Evolutionary conservation across 2,797 vertebrate species (phyloP), one percentile per base, ranked within the genome.

Genomic region (Siniperca obscura): DNA sequence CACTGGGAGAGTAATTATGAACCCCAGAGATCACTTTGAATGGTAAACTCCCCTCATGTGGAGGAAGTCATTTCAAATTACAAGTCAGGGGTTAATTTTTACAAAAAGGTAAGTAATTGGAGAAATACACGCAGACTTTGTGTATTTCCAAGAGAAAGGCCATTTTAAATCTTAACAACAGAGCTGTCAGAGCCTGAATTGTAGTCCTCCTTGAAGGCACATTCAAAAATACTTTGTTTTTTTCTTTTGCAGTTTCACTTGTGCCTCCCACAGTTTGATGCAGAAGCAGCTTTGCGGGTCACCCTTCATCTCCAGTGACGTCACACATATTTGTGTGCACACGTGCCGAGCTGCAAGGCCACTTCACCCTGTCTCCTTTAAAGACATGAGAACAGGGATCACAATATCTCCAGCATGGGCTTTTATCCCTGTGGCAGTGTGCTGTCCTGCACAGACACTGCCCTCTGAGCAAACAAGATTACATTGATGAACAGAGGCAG

Each of bases 1-100:
- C 87, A 85, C 83, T 89, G 93, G 66, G 93, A 89, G 90, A 86
- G 85, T 93, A 94, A 95, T 94, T 94, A 90, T 64, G 79, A 92
- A 91, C 90, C 90, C 80, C 78, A 81, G 89, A 79, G 85, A 91
- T 91, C 87, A 81, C 80, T 89, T 81, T 88, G 80, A 92, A 91
- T 76, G 82, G 66, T 90, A 86, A 90, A 86, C 79, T 82, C 57
- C 22, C 80, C 73, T 79, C 89, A 76, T 72, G 84, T 75, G 65
- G 83, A 74, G 85, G 53, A 70, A 90, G 74, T 46, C 44, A 81
- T 82, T 86, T 84, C 44, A 78, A 73, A 80, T 82, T 60, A 79
- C 57, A 78, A 78, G 81, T 48, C 74, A 73, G 64, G 50, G 74
- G 79, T 83, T 68, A 34, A 68, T 74, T 85, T 77, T 57, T 53